phyloP scores from a whole-genome alignment of 2,113 vertebrate species.

The Tachysurus vachellii region DNA sequence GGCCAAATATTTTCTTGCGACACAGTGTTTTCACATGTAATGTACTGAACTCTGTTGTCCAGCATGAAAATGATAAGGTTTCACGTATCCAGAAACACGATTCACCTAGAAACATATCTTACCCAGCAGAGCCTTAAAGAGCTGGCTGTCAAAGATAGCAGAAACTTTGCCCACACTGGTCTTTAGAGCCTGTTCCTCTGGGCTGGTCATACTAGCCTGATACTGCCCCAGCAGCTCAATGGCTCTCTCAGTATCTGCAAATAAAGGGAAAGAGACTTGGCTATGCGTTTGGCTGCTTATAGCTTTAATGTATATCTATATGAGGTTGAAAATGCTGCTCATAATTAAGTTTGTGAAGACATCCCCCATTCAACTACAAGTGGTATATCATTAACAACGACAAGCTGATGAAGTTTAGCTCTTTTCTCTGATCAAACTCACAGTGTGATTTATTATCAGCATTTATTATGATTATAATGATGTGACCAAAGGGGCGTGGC shows the following conservation, averaged over 20 bases:
- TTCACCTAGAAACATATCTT: constrained; percentile 61
- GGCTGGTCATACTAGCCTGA: constrained; percentile 78
- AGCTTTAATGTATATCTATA: neutral
- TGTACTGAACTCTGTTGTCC: neutral
- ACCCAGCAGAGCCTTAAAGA: constrained; percentile 86
- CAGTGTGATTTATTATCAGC: neutral
- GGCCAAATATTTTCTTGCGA: neutral
- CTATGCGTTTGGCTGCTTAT: neutral
- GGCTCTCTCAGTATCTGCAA: constrained; percentile 82
- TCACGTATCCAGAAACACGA: constrained; percentile 24
- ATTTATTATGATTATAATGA: too few relatives aligned
- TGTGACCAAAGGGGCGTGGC: neutral
- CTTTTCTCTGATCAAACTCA: neutral
- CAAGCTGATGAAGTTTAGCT: neutral
- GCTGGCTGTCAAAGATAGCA: constrained; percentile 80
- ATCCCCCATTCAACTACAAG: neutral
- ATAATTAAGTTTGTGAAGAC: neutral
- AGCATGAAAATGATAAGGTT: constrained; percentile 19
- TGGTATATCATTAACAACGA: neutral
- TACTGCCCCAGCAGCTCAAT: constrained; percentile 81
- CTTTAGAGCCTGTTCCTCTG: constrained; percentile 81
- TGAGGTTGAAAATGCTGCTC: neutral
- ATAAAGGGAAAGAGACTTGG: constrained; percentile 51
- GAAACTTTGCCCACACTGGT: constrained; percentile 82
- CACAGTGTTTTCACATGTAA: constrained; percentile 4